Evolutionary conservation across 2,888 invertebrate species (phyloP).

Genomic region (Galerucella calmariensis): DNA sequence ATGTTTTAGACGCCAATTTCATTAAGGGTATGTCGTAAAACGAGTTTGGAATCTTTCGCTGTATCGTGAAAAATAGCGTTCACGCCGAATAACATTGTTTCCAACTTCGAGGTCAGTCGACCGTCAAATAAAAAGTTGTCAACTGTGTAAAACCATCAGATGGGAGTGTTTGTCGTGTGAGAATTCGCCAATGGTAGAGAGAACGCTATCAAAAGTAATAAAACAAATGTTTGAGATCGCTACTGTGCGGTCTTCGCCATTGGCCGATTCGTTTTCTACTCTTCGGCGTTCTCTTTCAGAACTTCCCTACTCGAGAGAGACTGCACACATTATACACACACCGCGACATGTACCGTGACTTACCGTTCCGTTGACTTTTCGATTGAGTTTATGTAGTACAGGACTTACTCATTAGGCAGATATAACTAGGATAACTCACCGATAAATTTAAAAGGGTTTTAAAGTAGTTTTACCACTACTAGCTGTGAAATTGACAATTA

Average conservation of each 20-base stretch:
- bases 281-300: constrained; percentile 31
- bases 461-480: too few species aligned
- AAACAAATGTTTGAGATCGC: constrained; percentile 52
- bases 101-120: constrained; percentile 19
- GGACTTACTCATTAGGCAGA: constrained; percentile 30
- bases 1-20: not conserved
- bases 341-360: constrained; percentile 48
- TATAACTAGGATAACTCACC: constrained; percentile 16
- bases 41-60: not conserved
- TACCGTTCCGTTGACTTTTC: constrained; percentile 49
- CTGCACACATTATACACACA: constrained; percentile 19
- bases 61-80: not conserved
- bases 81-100: constrained; percentile 19
- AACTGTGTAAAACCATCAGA: constrained; percentile 42
- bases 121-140: constrained; percentile 42
- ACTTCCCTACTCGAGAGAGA: constrained; percentile 32
- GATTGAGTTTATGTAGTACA: constrained; percentile 31
- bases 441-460: not conserved
- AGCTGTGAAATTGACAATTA: too few species aligned
- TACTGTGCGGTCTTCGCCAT: constrained; percentile 34
- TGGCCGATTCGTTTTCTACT: constrained; percentile 30
- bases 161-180: constrained; percentile 53
- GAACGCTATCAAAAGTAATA: constrained; percentile 56
- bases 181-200: constrained; percentile 55
- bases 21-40: not conserved